These are phyloP conservation scores for Thalpophila matura DNA, from an alignment of 2,888 invertebrate species.

Conservation along the genomic window DNA sequence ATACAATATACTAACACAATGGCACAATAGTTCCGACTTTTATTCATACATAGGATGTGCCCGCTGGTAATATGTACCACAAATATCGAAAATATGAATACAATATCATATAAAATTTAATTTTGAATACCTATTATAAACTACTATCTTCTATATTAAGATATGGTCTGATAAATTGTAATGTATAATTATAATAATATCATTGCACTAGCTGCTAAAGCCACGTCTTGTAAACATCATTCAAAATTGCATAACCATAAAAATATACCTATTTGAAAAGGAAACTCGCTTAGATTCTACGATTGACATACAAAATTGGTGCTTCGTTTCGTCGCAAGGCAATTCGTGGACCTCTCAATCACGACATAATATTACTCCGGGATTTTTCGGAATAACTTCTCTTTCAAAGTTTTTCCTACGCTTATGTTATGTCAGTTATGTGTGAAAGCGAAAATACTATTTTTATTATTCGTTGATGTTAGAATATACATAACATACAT, in stretches of 20 bases:
- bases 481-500: neutral
- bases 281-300: slow-evolving; percentile 71
- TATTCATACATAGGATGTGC: slow-evolving; percentile 67
- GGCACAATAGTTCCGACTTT: slow-evolving; percentile 70
- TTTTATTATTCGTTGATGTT: slow-evolving; percentile 9
- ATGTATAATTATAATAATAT: slow-evolving; percentile 68
- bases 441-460: slow-evolving; percentile 57
- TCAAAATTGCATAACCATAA: slow-evolving; percentile 77
- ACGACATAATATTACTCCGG: slow-evolving; percentile 44
- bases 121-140: slow-evolving; percentile 56
- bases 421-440: slow-evolving; percentile 20
- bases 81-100: slow-evolving; percentile 68
- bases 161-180: slow-evolving; percentile 68
- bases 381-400: slow-evolving; percentile 34
- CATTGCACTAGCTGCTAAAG: slow-evolving; percentile 88
- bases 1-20: slow-evolving; percentile 67
- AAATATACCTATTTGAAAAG: slow-evolving; percentile 77
- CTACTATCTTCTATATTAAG: slow-evolving; percentile 55
- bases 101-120: slow-evolving; percentile 61
- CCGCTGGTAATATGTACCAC: slow-evolving; percentile 62
- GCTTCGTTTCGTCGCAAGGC: slow-evolving; percentile 74
- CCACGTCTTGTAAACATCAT: slow-evolving; percentile 77
- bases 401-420: slow-evolving; percentile 32
- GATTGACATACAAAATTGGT: slow-evolving; percentile 81
- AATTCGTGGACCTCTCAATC: slow-evolving; percentile 70